phyloP scores from a whole-genome alignment of 2,113 vertebrate species.

The Poicephalus meyeri region DNA sequence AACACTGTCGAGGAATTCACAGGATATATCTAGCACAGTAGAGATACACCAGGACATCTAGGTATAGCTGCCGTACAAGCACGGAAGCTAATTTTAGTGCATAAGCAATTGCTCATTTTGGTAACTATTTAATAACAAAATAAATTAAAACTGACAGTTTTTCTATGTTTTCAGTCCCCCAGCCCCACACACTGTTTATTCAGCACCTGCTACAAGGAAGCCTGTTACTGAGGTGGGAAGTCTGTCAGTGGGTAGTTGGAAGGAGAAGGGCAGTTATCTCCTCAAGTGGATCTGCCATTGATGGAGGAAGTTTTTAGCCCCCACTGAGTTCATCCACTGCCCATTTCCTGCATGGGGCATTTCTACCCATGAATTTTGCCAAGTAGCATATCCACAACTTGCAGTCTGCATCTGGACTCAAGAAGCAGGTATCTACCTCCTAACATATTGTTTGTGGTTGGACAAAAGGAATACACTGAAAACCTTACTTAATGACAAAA shows the following conservation, averaged over 20 bases:
- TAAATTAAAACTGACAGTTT: not conserved
- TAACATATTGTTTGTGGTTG: fast-evolving
- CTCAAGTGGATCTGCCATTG: not conserved
- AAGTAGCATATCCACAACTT: not conserved
- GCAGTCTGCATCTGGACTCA: not conserved
- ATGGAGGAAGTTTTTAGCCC: not conserved
- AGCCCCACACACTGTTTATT: not conserved
- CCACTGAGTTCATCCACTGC: not conserved
- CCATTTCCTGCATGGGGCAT: not conserved
- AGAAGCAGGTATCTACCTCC: not conserved
- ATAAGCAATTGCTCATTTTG: not conserved
- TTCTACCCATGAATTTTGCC: not conserved
- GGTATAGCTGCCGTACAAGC: not conserved
- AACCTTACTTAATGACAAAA: not conserved
- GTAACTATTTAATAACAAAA: not conserved
- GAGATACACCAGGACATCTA: not conserved
- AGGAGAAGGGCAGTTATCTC: not conserved
- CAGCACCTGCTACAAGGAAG: not conserved
- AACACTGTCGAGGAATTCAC: not conserved
- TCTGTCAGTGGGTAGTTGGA: not conserved
- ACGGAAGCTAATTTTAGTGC: not conserved
- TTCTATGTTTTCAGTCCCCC: not conserved
- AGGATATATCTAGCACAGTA: not conserved
- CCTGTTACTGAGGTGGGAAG: not conserved
- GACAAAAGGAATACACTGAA: not conserved